These are phyloP conservation scores for Progne subis DNA, from an alignment of 2,113 vertebrate genomes.

Conservation along the genomic window DNA sequence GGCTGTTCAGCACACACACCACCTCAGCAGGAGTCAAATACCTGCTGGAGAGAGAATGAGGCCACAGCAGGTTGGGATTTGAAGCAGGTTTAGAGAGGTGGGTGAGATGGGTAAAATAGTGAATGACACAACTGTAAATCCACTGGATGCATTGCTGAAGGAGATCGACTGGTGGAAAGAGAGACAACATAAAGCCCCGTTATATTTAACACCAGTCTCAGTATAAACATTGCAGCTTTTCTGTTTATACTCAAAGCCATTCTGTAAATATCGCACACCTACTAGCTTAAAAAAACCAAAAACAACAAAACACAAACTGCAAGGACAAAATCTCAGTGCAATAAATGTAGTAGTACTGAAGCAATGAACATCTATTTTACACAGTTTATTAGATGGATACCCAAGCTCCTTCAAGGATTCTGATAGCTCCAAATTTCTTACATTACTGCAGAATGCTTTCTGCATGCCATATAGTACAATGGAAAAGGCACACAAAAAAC, in stretches of 20 bases:
- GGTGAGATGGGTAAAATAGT: background rate
- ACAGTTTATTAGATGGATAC: background rate
- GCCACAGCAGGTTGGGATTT: background rate
- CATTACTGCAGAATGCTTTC: background rate
- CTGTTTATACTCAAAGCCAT: background rate
- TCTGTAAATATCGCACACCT: background rate
- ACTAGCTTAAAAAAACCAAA: background rate
- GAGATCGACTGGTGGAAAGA: background rate
- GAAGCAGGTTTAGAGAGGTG: background rate
- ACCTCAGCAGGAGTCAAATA: background rate
- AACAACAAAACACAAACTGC: background rate
- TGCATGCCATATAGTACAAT: background rate
- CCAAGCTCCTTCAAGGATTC: background rate
- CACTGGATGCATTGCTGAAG: background rate
- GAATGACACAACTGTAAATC: background rate
- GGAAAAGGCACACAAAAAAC: background rate
- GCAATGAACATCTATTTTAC: background rate
- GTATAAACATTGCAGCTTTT: background rate
- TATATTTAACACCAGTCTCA: background rate
- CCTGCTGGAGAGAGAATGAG: background rate
- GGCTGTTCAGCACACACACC: background rate
- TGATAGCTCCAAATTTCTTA: background rate
- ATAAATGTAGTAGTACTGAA: background rate
- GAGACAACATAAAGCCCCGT: background rate
- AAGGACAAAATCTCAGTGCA: background rate